phyloP scores from a whole-genome alignment of 1,140 invertebrate species.

The Drosophila littoralis region DNA sequence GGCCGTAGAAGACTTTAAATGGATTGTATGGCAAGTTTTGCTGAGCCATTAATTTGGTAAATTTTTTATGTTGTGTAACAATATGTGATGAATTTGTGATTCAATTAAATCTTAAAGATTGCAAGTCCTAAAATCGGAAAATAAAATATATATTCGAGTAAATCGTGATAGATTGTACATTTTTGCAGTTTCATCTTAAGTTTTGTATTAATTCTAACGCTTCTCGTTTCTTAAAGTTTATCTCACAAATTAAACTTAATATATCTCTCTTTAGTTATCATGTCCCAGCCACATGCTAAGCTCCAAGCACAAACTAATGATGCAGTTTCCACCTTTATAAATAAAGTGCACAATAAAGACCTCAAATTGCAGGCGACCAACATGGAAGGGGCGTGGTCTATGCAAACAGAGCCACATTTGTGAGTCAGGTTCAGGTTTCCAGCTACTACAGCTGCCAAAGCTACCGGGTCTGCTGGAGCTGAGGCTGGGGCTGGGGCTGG shows the following conservation, averaged over 20 bases:
- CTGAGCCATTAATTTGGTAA: not conserved
- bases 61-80: not conserved
- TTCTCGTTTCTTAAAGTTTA: conserved; percentile 8
- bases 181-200: not conserved
- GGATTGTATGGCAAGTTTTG: conserved; percentile 14
- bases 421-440: conserved; percentile 45
- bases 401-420: conserved; percentile 48
- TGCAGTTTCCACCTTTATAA: conserved; percentile 65
- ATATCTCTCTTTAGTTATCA: conserved; percentile 23
- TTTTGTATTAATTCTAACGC: not conserved
- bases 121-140: no score
- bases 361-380: conserved; percentile 70
- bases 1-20: conserved; percentile 10
- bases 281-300: conserved; percentile 12
- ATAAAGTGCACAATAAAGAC: conserved; percentile 70
- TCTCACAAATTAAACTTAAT: conserved; percentile 24
- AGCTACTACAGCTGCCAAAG: not conserved
- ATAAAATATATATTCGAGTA: no score
- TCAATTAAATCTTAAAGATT: not conserved
- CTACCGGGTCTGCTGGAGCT: not conserved
- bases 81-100: not conserved
- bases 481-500: not conserved
- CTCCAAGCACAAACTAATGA: conserved; percentile 43
- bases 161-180: not conserved
- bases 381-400: conserved; percentile 68